Evolutionary conservation across 2,113 vertebrate species (phyloP).

Genomic region (Pimephales promelas): DNA sequence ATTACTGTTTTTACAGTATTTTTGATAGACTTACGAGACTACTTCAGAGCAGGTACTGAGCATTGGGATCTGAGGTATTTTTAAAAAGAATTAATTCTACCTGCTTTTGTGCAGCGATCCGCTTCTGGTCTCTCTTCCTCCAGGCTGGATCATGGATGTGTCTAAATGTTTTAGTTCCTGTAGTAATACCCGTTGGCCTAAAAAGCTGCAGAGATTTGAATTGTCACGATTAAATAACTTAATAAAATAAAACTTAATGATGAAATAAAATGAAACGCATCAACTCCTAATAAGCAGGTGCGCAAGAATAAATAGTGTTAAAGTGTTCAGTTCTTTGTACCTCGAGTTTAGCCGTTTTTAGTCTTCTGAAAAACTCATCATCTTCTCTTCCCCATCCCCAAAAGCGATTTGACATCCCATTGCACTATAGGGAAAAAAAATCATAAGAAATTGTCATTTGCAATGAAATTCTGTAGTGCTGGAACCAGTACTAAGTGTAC

Average conservation of each 20-base stretch:
- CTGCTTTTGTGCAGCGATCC: constrained; percentile 92
- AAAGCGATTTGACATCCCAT: constrained; percentile 98
- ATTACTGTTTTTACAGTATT: too few species aligned
- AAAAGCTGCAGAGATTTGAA: constrained; percentile 78
- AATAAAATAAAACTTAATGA: too few species aligned
- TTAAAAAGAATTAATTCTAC: constrained; percentile 63
- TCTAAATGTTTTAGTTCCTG: constrained; percentile 91
- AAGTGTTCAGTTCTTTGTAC: constrained; percentile 66
- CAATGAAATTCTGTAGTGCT: neutral
- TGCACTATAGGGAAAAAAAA: constrained; percentile 79
- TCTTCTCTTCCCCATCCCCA: constrained; percentile 99
- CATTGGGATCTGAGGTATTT: too few species aligned
- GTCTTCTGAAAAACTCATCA: constrained; percentile 93
- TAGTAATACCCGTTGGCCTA: constrained; percentile 88
- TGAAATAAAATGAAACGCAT: too few species aligned
- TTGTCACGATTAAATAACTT: too few species aligned
- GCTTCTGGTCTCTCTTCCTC: constrained; percentile 96
- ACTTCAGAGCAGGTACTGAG: too few species aligned
- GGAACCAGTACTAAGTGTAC: neutral
- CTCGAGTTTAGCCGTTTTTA: constrained; percentile 90
- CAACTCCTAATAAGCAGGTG: too few species aligned
- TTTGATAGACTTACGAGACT: too few species aligned
- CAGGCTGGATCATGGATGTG: constrained; percentile 95
- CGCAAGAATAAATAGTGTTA: too few species aligned
- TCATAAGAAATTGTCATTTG: neutral